Base-by-base conservation (phyloP, 2,113 vertebrate genomes). In the Nothobranchius kuhntae region DNA sequence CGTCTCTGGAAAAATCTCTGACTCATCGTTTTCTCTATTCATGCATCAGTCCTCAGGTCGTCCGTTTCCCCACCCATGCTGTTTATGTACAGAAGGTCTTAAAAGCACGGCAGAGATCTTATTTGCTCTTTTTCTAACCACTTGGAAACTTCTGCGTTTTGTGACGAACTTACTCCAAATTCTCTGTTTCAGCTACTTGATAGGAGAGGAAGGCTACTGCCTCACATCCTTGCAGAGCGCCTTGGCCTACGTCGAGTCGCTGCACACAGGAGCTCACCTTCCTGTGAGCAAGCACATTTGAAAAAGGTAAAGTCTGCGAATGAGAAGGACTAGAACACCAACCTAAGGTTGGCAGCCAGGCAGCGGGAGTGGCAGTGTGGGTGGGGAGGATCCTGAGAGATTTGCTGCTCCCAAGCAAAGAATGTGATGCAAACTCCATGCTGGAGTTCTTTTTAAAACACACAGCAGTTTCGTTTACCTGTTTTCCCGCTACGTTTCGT, bases 131-230 rank as follows among this genome's bases (percentile, higher is more conserved):
- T 51, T 10, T 2, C 48, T 17, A n/a, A 51, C n/a, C 3, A 21
- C 48, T 30, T 8, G 47, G 12, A n/a, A n/a, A 50, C 47, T 50
- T 6, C 47, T n/a, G n/a, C 47, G n/a, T 30, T 30, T 30, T 30
- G 30, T 30, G 30, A 30, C 30, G 13, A 11, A 17, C 21, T 24
- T 47, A 17, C 6, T 52, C n/a, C 38, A 4, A 3, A 1, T 45
- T 52, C 4, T 82, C 3, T 62, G 7, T 74, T 70, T 11, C 90
- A 99, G 97, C 74, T 96, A 93, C 82, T 85, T 99, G 80, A 96
- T 99, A 1, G 97, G 97, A 64, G 97, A 99, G 81, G 96, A 98
- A 53, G 97, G 97, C 0, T 98, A 99, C 89, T 98, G 97, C 73
- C 89, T 99, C 77, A 98, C 96, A 0, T 99, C 97, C 1, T 87